Evolutionary conservation across 1,140 invertebrate genomes (phyloP).

Genomic region (Sycophila sp.): DNA sequence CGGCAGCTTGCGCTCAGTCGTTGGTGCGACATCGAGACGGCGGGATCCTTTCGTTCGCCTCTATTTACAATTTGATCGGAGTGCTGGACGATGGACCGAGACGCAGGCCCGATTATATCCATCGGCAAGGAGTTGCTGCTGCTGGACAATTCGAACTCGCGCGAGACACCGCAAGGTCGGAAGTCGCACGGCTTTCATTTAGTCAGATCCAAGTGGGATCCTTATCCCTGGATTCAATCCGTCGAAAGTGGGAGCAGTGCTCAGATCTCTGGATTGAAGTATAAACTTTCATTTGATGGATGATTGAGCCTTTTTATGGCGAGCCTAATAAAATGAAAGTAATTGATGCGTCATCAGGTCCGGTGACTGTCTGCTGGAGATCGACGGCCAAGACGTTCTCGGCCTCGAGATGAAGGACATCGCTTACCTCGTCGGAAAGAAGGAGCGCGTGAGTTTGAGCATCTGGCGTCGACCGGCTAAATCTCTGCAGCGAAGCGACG

Average conservation of each 20-base stretch:
- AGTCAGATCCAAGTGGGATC: constrained; percentile 76
- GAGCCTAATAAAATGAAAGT: background rate
- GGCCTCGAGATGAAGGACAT: constrained; percentile 71
- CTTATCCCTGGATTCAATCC: constrained; percentile 74
- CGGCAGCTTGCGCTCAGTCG: background rate
- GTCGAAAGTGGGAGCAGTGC: constrained; percentile 57
- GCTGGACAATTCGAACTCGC: constrained; percentile 23
- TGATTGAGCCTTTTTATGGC: background rate
- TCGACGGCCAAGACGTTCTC: constrained; percentile 72
- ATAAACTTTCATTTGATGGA: background rate
- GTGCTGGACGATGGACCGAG: background rate
- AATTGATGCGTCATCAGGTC: constrained; percentile 46
- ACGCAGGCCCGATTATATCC: constrained; percentile 40
- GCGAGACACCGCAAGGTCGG: constrained; percentile 25
- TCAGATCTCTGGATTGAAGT: constrained; percentile 56
- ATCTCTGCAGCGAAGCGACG: background rate
- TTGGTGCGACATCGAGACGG: no score
- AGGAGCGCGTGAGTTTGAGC: constrained; percentile 55
- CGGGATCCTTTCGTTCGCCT: no score
- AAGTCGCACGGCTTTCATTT: constrained; percentile 72
- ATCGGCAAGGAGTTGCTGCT: constrained; percentile 47
- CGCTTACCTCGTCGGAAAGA: constrained; percentile 65
- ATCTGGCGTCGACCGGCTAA: constrained; percentile 57
- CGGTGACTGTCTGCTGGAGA: constrained; percentile 74
- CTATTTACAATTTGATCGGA: no score